A percentile compares a stretch with the other conserved stretches of the same genome.
Conservation (phyloP, 2,113 vertebrate species). For the Mobula birostris region DNA sequence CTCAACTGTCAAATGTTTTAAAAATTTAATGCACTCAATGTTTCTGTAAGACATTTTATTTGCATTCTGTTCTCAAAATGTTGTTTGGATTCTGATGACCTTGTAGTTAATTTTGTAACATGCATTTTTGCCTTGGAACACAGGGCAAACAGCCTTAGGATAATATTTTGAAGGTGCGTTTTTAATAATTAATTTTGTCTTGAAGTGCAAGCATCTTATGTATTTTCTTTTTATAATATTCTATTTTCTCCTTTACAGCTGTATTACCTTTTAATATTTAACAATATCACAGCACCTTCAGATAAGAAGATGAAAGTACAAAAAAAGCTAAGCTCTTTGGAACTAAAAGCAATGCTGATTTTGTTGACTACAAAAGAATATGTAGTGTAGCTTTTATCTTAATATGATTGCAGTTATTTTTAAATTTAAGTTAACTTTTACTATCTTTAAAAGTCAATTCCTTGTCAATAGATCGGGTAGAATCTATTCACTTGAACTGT, state of each 20-base stretch:
- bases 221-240: neutral
- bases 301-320: neutral
- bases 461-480: neutral
- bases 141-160: neutral
- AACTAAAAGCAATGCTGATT: slow-evolving; percentile 7
- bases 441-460: neutral
- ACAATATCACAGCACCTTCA: neutral
- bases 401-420: neutral
- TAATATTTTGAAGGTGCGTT: neutral
- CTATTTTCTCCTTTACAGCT: neutral
- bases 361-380: slow-evolving; percentile 1
- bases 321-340: neutral
- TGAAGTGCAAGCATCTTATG: neutral
- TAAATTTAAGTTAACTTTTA: neutral
- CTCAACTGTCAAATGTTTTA: neutral
- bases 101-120: slow-evolving; percentile 10
- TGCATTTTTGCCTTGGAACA: neutral
- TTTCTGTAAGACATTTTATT: neutral
- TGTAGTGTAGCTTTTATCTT: neutral
- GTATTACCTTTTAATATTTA: neutral
- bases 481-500: neutral
- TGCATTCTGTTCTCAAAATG: neutral
- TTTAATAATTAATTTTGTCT: neutral
- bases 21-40: neutral
- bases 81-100: neutral